Conservation (phyloP, 1,140 invertebrate species). For the Pemphigus obesinymphae region DNA sequence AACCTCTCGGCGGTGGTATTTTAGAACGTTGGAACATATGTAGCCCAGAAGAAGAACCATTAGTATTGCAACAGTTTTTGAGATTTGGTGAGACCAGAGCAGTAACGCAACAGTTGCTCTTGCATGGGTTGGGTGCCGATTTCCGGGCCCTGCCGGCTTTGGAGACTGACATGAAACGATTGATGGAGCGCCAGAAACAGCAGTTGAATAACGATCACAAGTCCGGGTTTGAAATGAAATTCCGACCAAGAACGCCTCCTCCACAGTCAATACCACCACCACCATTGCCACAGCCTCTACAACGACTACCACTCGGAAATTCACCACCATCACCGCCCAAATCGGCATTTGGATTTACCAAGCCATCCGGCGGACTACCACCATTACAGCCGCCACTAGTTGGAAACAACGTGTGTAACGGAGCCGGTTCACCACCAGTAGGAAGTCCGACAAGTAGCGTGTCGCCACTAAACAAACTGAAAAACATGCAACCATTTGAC, state of each 20-base stretch:
- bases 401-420: constrained; percentile 53
- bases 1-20: constrained; percentile 64
- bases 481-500: constrained; percentile 93
- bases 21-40: constrained; percentile 79
- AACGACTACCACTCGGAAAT: not conserved
- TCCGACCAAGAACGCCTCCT: constrained; percentile 17
- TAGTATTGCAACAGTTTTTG: constrained; percentile 81
- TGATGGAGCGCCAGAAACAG: constrained; percentile 36
- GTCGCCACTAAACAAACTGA: constrained; percentile 80
- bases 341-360: constrained; percentile 50
- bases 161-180: constrained; percentile 57
- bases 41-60: constrained; percentile 75
- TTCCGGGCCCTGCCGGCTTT: constrained; percentile 48
- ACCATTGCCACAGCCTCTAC: not conserved
- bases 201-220: constrained; percentile 23
- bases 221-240: constrained; percentile 4
- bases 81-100: constrained; percentile 77
- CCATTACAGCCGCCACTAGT: constrained; percentile 64
- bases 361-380: constrained; percentile 51
- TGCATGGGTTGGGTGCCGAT: constrained; percentile 49
- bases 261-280: constrained; percentile 42
- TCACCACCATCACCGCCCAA: constrained; percentile 42
- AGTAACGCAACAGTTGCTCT: constrained; percentile 72
- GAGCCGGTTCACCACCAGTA: constrained; percentile 46
- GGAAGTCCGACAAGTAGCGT: constrained; percentile 54